A percentile compares a stretch with the other conserved stretches of the same genome.
These are phyloP conservation scores for Masticophis lateralis DNA, from an alignment of 2,797 vertebrate genomes.

Conservation along the genomic window DNA sequence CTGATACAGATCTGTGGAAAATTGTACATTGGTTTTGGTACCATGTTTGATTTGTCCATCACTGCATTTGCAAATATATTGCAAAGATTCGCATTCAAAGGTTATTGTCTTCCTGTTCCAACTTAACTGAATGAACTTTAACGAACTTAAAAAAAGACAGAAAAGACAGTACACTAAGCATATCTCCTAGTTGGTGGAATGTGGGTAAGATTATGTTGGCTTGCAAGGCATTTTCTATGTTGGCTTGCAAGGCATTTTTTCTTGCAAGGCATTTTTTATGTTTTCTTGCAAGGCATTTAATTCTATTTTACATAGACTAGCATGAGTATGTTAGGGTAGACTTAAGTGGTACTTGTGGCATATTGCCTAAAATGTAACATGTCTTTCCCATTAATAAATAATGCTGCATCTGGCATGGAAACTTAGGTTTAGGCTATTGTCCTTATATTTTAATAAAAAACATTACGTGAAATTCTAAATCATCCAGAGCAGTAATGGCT, in stretches of 20 bases:
- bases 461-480: background rate
- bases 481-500: background rate
- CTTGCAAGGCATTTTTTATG: no score
- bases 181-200: background rate
- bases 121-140: background rate
- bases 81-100: background rate
- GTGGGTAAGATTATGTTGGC: background rate
- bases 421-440: background rate
- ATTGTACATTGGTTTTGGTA: background rate
- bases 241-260: background rate
- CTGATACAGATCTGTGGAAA: background rate
- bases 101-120: background rate
- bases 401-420: background rate
- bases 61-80: background rate
- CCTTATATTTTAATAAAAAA: background rate
- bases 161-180: background rate
- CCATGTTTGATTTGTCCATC: background rate
- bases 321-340: background rate
- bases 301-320: background rate
- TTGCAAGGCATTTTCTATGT: background rate
- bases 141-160: background rate
- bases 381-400: background rate
- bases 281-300: background rate
- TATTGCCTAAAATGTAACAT: background rate
- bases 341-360: background rate